Percentiles rank a stretch among this genome's conserved stretches.
These are phyloP conservation scores for Apodemia mormo DNA, from an alignment of 2,888 invertebrate species.

Conservation along the genomic window DNA sequence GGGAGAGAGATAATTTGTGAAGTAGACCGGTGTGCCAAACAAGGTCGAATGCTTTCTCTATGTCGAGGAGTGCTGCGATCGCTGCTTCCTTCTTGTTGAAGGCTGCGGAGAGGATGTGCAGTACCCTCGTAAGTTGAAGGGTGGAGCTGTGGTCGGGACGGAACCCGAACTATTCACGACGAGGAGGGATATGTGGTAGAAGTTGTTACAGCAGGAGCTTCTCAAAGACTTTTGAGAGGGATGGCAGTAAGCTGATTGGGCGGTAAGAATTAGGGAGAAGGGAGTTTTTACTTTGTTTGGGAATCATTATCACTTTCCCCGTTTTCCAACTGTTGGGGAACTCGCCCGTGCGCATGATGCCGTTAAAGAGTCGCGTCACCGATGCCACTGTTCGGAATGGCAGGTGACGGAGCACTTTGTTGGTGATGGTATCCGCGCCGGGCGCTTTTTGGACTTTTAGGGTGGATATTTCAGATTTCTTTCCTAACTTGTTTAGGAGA, in stretches of 20 bases:
- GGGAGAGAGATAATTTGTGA: neutral
- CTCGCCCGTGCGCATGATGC: slow-evolving; percentile 23
- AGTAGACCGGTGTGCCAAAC: slow-evolving; percentile 32
- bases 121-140: slow-evolving; percentile 35
- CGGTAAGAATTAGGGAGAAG: neutral
- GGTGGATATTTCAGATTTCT: slow-evolving; percentile 25
- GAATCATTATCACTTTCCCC: slow-evolving; percentile 34
- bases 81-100: too few relatives aligned
- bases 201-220: too few relatives aligned
- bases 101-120: too few relatives aligned
- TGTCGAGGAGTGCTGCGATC: too few relatives aligned
- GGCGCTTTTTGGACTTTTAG: too few relatives aligned
- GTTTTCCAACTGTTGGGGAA: slow-evolving; percentile 33
- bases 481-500: slow-evolving; percentile 31
- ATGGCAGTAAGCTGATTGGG: too few relatives aligned
- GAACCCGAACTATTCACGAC: too few relatives aligned
- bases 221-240: too few relatives aligned
- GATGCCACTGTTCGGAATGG: slow-evolving; percentile 23
- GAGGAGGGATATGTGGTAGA: too few relatives aligned
- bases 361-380: slow-evolving; percentile 25
- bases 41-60: too few relatives aligned
- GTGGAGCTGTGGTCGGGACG: slow-evolving; percentile 37
- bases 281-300: slow-evolving; percentile 38
- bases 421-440: too few relatives aligned
- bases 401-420: too few relatives aligned